Evolutionary conservation across 1,140 invertebrate species (phyloP).

Genomic region (Musca domestica): DNA sequence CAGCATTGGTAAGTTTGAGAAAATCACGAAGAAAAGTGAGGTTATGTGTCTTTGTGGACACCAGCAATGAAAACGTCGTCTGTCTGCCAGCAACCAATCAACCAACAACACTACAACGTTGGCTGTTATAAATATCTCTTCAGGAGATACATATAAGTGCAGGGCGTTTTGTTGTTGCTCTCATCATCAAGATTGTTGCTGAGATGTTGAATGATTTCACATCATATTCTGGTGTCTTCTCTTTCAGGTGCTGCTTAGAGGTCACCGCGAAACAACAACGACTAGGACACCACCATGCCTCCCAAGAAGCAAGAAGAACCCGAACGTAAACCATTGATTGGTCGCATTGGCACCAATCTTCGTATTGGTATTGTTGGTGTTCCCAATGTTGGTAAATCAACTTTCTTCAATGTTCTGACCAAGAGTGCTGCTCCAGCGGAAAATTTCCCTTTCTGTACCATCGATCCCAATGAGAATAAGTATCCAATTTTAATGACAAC

Average conservation of each 20-base stretch:
- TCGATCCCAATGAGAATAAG: slow-evolving; percentile 99
- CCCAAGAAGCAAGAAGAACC: slow-evolving; percentile 93
- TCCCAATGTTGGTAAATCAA: slow-evolving; percentile 97
- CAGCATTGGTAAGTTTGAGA: no score
- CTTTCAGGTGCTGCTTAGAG: slow-evolving; percentile 19
- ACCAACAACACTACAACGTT: no score
- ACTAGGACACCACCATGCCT: slow-evolving; percentile 67
- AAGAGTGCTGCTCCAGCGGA: slow-evolving; percentile 94
- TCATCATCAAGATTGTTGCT: no score
- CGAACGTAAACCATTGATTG: slow-evolving; percentile 89
- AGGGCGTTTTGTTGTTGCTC: no score
- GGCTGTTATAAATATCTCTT: no score
- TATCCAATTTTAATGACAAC: slow-evolving; percentile 59
- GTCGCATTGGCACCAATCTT: slow-evolving; percentile 95
- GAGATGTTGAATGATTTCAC: no score
- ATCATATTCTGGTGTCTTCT: not conserved
- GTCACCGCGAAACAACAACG: not conserved
- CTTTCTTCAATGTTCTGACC: slow-evolving; percentile 99
- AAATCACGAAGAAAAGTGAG: not conserved
- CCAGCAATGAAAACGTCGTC: no score
- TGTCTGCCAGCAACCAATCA: no score
- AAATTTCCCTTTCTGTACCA: slow-evolving; percentile 99
- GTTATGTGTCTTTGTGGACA: not conserved
- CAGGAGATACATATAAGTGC: no score
- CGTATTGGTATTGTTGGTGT: slow-evolving; percentile 90